Evolutionary conservation across 1,140 invertebrate genomes (phyloP).

Genomic region (Zaprionus inermis): DNA sequence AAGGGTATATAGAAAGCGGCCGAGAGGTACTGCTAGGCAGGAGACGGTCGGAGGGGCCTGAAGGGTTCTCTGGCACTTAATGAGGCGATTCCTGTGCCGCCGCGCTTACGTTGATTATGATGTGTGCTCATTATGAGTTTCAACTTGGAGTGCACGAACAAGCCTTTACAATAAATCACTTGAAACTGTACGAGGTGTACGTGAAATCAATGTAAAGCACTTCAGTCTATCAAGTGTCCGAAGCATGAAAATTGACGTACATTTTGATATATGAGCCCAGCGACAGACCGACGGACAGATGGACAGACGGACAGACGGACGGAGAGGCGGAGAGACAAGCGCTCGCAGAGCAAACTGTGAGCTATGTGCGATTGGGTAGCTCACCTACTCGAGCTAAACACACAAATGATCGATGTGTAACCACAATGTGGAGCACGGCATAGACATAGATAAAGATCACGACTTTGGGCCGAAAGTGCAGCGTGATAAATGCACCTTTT

Average conservation of each 20-base stretch:
- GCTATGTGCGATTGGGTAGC: slow-evolving; percentile 8
- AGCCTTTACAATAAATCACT: slow-evolving; percentile 82
- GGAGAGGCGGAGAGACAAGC: too few species aligned
- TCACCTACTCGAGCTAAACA: slow-evolving; percentile 35
- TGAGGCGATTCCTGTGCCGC: slow-evolving; percentile 45
- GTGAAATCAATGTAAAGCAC: slow-evolving; percentile 82
- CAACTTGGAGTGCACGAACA: slow-evolving; percentile 71
- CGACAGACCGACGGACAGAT: slow-evolving; percentile 16
- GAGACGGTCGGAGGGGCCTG: not conserved
- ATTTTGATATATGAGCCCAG: slow-evolving; percentile 75
- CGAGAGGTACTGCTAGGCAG: too few species aligned
- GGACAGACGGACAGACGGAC: slow-evolving; percentile 8
- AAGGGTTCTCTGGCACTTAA: slow-evolving; percentile 16
- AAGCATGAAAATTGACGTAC: slow-evolving; percentile 82
- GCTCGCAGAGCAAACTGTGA: not conserved
- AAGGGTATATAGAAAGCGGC: not conserved
- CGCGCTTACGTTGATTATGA: slow-evolving; percentile 39
- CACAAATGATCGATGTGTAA: slow-evolving; percentile 50
- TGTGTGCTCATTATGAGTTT: slow-evolving; percentile 74
- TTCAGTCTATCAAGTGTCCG: slow-evolving; percentile 81
- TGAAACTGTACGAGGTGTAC: slow-evolving; percentile 66
- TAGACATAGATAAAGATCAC: slow-evolving; percentile 53
- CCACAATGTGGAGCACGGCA: slow-evolving; percentile 56
- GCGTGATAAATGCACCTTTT: slow-evolving; percentile 21
- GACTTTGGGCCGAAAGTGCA: slow-evolving; percentile 24